Evolutionary conservation across 2,113 vertebrate genomes (phyloP).

Genomic region (Ammospiza caudacuta): DNA sequence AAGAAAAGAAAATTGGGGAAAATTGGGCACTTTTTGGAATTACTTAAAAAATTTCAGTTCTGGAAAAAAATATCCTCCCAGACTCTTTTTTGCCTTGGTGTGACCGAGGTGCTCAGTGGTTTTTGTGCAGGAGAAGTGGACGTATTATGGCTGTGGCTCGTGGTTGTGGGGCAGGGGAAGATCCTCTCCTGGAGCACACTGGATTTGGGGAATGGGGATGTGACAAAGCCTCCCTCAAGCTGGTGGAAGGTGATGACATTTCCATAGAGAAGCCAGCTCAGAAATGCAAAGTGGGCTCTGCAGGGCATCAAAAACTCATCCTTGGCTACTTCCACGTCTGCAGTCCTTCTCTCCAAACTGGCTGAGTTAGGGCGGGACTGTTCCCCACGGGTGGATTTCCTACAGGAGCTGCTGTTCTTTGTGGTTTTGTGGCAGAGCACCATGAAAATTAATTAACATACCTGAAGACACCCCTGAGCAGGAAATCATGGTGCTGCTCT

Average conservation of each 20-base stretch:
- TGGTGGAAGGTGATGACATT: background rate
- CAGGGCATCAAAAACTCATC: background rate
- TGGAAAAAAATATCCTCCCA: background rate
- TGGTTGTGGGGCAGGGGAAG: too few species aligned
- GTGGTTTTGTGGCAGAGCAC: slow-evolving; percentile 40
- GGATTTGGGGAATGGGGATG: rapidly evolving
- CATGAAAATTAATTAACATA: slow-evolving; percentile 64
- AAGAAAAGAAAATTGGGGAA: background rate
- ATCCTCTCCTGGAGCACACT: background rate
- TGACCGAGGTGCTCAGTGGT: background rate
- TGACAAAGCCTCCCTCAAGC: background rate
- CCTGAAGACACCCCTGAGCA: slow-evolving; percentile 60
- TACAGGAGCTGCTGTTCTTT: background rate
- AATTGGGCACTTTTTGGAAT: background rate
- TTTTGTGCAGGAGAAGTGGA: background rate
- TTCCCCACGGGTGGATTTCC: background rate
- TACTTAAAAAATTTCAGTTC: background rate
- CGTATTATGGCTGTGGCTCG: rapidly evolving
- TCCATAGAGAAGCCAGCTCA: background rate
- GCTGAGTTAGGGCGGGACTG: background rate
- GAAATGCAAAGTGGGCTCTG: background rate
- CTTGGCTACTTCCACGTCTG: background rate
- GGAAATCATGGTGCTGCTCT: slow-evolving; percentile 67
- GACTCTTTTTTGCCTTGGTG: rapidly evolving
- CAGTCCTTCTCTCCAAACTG: background rate